Base-by-base conservation (phyloP, 2,797 vertebrate species). In the Parotocinclus haroldoi region DNA sequence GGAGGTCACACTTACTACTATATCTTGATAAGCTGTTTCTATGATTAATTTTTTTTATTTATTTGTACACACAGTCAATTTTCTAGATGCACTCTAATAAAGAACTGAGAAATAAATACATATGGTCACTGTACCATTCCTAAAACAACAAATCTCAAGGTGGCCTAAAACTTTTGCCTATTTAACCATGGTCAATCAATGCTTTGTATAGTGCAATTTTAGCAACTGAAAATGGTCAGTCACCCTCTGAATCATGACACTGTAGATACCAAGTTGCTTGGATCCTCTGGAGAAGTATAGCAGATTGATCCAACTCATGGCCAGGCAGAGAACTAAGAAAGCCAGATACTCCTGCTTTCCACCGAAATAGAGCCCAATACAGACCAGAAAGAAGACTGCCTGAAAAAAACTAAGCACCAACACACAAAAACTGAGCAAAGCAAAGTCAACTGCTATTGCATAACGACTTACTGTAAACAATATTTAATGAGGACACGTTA, bases 231-330 rank as follows among this genome's bases (percentile, higher is more conserved):
- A 16, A 69, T 53, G 9, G 27, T 27, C 4, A 50, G 1, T 53
- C 36, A 96, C 96, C 95, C 95, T 95, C 81, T 98, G 94, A 73
- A 98, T 96, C 94, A 98, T 97, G 83, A 98, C 89, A 0, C 91
- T 96, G 85, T 98, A 98, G 87, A 98, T 91, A 7, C 96, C 96
- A 1, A 93, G 93, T 81, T 91, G 87, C 59, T 82, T 81, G 72
- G 90, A 86, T 17, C 95, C 94, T 0, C 95, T 90, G 17, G 89
- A 93, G 67, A 88, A 98, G 77, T 95, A 98, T 0, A 98, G 91
- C 56, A 93, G 55, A 81, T 98, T 93, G 67, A 97, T 74, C 96
- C 96, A 99, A 38, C 93, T 94, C 83, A 98, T 65, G 2, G 94
- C 93, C 12, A 98, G 82, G 1, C 93, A 90, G 52, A 93, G 65